Conservation (phyloP, 2,113 vertebrate species). For the Hypanus sabinus region DNA sequence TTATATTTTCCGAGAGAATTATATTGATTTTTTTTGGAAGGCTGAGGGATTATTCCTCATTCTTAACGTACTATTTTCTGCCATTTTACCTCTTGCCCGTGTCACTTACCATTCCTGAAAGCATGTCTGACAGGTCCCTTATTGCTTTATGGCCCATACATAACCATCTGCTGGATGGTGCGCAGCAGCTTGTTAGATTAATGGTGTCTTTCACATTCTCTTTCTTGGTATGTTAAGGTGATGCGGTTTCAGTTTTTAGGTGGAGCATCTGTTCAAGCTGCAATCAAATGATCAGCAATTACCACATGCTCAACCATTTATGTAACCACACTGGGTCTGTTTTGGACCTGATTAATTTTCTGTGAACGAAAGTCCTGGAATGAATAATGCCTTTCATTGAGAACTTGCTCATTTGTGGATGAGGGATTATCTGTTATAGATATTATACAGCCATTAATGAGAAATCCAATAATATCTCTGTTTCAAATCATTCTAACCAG, state of each 20-base stretch:
- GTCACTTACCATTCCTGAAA: not conserved
- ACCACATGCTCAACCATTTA: not conserved
- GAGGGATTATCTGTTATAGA: not conserved
- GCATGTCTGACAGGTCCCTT: not conserved
- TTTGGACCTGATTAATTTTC: not conserved
- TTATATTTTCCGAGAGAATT: not conserved
- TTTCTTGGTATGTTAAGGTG: not conserved
- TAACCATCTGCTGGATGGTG: not conserved
- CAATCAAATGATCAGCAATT: not conserved
- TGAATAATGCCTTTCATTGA: not conserved
- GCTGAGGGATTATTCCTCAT: not conserved
- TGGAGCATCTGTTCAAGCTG: not conserved
- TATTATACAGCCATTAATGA: not conserved
- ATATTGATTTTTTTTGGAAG: conserved; percentile 17
- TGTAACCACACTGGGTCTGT: not conserved
- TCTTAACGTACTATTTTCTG: not conserved
- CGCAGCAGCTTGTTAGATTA: not conserved
- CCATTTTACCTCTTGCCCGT: not conserved
- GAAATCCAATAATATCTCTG: not conserved
- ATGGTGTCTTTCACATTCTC: not conserved
- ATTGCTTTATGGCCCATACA: not conserved
- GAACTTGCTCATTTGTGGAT: not conserved
- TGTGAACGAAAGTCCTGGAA: not conserved
- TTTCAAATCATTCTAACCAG: not conserved
- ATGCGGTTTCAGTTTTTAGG: not conserved